These are phyloP conservation scores for Dromas ardeola DNA, from an alignment of 2,113 vertebrate genomes.

Conservation along the genomic window DNA sequence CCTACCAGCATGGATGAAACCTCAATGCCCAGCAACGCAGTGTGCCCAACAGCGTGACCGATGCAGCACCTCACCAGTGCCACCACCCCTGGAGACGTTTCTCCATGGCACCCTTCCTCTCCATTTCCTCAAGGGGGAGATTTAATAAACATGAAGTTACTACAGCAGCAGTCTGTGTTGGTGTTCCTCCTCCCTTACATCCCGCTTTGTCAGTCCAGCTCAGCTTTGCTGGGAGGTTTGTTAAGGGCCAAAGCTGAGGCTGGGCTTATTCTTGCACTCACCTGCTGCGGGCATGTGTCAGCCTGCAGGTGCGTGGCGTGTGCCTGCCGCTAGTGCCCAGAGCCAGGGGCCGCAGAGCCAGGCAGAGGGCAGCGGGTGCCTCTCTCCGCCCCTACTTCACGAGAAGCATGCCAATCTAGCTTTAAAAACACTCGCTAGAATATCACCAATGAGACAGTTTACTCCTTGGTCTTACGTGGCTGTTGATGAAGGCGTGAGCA, in stretches of 20 bases:
- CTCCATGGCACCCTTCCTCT: background rate
- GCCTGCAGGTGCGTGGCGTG: fast-evolving
- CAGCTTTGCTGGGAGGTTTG: background rate
- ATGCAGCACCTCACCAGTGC: background rate
- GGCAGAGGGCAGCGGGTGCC: background rate
- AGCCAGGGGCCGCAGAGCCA: background rate
- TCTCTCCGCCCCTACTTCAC: background rate
- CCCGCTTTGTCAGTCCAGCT: fast-evolving
- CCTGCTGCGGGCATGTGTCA: background rate
- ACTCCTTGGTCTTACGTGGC: background rate
- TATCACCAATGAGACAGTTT: background rate
- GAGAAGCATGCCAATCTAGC: background rate
- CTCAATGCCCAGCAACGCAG: background rate
- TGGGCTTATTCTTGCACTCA: background rate
- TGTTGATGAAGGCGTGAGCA: background rate
- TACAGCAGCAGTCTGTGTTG: background rate
- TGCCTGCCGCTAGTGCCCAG: background rate
- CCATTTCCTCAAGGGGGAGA: background rate
- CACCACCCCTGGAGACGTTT: background rate
- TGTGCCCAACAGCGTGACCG: fast-evolving
- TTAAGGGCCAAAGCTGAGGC: background rate
- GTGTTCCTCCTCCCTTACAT: background rate
- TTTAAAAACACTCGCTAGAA: background rate
- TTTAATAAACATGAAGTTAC: background rate
- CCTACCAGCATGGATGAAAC: background rate